These are phyloP conservation scores for Celastrina argiolus DNA, from an alignment of 2,888 invertebrate species.

Conservation along the genomic window DNA sequence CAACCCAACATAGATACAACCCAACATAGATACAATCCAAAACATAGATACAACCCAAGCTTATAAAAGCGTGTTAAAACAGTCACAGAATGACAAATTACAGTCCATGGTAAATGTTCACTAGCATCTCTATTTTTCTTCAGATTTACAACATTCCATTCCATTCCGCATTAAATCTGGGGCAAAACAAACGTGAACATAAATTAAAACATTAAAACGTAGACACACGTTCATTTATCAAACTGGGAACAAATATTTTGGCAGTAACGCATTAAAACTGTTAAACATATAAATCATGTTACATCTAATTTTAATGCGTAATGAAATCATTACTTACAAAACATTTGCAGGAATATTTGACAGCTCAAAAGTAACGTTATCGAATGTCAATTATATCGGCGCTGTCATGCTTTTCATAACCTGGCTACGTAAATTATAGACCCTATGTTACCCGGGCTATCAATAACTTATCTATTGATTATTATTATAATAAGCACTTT, in stretches of 20 bases:
- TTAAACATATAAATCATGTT: background rate
- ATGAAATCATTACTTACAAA: background rate
- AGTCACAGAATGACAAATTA: background rate
- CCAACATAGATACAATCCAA: background rate
- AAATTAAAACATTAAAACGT: constrained; percentile 3
- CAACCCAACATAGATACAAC: background rate
- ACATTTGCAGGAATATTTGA: no score
- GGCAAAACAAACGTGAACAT: background rate
- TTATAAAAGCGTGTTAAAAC: no score
- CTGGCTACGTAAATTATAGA: no score
- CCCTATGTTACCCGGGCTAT: no score
- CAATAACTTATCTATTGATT: no score
- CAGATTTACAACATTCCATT: background rate
- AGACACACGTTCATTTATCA: background rate
- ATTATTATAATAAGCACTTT: no score
- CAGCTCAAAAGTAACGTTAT: no score
- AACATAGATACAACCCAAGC: background rate
- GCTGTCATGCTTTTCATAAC: no score
- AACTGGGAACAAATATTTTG: background rate
- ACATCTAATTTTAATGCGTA: background rate
- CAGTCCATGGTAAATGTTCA: background rate
- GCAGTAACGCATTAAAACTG: background rate
- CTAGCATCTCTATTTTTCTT: background rate
- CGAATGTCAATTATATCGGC: no score
- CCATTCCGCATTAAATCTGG: background rate